phyloP scores from a whole-genome alignment of 2,113 vertebrate genomes.

The Gnathonemus echidnorhynchus region DNA sequence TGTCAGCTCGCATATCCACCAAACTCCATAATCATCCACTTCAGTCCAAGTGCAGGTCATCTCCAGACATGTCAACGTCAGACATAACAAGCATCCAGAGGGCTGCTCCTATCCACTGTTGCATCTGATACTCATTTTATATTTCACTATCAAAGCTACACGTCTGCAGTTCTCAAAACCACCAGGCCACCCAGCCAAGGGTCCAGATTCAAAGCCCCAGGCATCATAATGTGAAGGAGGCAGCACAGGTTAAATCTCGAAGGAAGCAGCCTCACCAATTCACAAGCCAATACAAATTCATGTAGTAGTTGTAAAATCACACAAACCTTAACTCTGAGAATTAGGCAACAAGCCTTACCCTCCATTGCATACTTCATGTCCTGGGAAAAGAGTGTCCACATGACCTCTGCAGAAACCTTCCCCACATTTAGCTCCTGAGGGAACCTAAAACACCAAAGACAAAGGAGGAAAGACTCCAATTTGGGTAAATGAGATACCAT shows the following conservation, averaged over 20 bases:
- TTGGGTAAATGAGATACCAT: background rate
- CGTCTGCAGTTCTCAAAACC: background rate
- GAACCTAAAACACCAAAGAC: slow-evolving; percentile 62
- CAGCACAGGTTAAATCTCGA: background rate
- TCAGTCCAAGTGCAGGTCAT: background rate
- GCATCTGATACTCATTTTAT: background rate
- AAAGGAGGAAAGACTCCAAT: background rate
- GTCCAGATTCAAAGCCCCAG: background rate
- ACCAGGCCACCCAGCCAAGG: background rate
- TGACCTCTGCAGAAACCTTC: slow-evolving; percentile 91
- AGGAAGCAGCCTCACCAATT: background rate
- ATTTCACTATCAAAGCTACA: background rate
- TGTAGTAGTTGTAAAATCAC: background rate
- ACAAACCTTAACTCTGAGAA: background rate
- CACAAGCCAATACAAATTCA: background rate
- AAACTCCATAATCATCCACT: background rate
- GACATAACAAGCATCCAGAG: background rate
- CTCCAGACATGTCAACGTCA: background rate
- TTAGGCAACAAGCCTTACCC: slow-evolving; percentile 58
- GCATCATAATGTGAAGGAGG: background rate
- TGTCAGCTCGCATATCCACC: background rate
- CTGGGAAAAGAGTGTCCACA: slow-evolving; percentile 94
- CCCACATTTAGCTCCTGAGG: slow-evolving; percentile 92
- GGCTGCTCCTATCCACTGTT: background rate
- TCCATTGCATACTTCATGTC: slow-evolving; percentile 98